Conservation (phyloP, 2,888 invertebrate genomes). For the Acanthosepion esculentum region DNA sequence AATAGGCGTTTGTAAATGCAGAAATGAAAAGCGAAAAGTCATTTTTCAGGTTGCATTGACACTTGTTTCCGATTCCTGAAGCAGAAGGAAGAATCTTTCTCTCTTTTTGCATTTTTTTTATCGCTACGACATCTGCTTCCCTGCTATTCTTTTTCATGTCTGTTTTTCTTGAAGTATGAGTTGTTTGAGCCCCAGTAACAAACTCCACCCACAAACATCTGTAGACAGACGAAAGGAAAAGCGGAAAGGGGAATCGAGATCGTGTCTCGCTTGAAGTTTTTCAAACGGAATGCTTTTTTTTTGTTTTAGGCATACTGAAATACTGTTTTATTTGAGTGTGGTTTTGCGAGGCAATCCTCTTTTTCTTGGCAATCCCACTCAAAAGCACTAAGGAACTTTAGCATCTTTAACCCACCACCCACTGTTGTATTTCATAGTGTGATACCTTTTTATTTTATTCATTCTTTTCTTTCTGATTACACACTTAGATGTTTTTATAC, state of each 20-base stretch:
- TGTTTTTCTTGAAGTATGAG: neutral
- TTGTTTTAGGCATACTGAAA: neutral
- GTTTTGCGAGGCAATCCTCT: neutral
- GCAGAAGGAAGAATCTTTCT: neutral
- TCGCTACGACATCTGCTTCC: neutral
- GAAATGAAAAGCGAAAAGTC: neutral
- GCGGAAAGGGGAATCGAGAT: neutral
- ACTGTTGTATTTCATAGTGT: neutral
- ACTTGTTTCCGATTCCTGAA: neutral
- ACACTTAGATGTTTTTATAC: neutral
- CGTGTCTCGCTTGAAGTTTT: neutral
- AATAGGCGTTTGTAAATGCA: neutral
- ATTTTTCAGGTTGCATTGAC: neutral
- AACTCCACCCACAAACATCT: neutral
- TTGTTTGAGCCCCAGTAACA: neutral
- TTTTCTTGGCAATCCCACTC: neutral
- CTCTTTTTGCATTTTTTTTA: neutral
- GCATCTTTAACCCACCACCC: neutral
- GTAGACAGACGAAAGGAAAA: neutral
- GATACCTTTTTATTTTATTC: neutral
- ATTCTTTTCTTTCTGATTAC: neutral
- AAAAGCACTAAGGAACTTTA: neutral
- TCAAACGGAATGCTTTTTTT: neutral
- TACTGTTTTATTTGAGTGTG: neutral
- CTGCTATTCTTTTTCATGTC: neutral